These are phyloP conservation scores for Corella eumyota DNA, from an alignment of 23 tunicate genomes.

Conservation along the genomic window DNA sequence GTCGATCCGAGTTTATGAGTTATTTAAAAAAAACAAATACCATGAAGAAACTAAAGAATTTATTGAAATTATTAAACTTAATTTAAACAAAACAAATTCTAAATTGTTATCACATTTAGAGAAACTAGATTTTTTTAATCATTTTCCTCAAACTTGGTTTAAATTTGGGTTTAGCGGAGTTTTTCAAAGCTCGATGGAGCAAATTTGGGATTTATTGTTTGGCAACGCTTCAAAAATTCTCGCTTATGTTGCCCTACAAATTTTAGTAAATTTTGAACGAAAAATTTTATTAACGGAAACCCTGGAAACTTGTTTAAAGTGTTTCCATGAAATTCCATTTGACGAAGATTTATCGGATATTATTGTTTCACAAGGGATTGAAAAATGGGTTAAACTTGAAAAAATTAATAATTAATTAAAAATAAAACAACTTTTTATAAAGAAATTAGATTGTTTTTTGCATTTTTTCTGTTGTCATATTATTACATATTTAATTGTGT, in stretches of 20 bases:
- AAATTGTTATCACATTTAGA: conserved; percentile 12
- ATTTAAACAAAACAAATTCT: conserved; percentile 10
- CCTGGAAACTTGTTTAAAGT: neutral
- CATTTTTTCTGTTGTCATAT: too few species aligned
- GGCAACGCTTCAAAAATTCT: conserved; percentile 35
- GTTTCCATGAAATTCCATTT: conserved; percentile 20
- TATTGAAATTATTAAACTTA: neutral
- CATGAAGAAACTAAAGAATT: conserved; percentile 10
- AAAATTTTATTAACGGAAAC: conserved; percentile 10
- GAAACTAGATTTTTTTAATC: conserved; percentile 8
- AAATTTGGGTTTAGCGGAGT: too few species aligned
- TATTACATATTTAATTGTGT: too few species aligned
- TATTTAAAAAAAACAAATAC: conserved; percentile 11
- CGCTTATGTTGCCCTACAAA: conserved; percentile 59
- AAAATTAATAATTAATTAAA: conserved; percentile 23
- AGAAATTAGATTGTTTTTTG: neutral
- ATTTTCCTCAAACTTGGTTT: too few species aligned
- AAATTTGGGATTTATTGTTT: conserved; percentile 56
- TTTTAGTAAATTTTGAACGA: conserved; percentile 35
- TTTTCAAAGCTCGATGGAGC: too few species aligned
- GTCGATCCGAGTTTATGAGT: conserved; percentile 18
- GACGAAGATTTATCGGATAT: conserved; percentile 27
- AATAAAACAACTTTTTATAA: neutral
- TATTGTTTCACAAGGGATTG: conserved; percentile 33
- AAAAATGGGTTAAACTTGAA: conserved; percentile 36